These are phyloP conservation scores for Dilophus febrilis DNA, from an alignment of 2,888 invertebrate genomes.

Conservation along the genomic window DNA sequence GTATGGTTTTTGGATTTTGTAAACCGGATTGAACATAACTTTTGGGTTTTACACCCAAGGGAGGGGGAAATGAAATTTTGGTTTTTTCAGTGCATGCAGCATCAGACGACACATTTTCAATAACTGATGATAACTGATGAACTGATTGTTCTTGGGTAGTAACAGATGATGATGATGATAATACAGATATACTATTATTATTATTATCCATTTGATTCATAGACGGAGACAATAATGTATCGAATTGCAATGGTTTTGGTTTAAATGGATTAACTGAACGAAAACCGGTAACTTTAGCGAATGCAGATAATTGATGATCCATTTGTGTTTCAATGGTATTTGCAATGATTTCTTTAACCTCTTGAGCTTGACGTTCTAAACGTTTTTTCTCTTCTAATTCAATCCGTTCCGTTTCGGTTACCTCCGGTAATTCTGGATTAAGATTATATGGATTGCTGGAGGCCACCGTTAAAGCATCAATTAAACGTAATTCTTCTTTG, in stretches of 20 bases:
- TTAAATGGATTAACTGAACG: conserved; percentile 23
- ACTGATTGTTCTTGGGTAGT: background rate
- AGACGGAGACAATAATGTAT: conserved; percentile 1
- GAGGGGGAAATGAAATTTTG: conserved; percentile 4
- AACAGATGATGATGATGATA: background rate
- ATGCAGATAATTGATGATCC: conserved; percentile 22
- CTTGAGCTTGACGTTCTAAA: background rate
- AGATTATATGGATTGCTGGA: conserved; percentile 43
- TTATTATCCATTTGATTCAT: background rate
- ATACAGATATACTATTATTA: background rate
- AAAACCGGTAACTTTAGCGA: conserved; percentile 21
- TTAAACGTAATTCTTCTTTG: conserved; percentile 33
- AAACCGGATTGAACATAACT: conserved; percentile 32
- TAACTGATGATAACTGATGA: conserved; percentile 10
- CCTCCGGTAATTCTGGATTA: conserved; percentile 23
- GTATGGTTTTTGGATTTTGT: conserved; percentile 44
- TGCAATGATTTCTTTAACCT: conserved; percentile 1
- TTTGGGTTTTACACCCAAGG: conserved; percentile 18
- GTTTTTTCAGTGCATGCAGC: conserved; percentile 20
- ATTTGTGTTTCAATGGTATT: conserved; percentile 4
- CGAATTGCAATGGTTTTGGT: conserved; percentile 14
- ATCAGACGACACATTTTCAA: conserved; percentile 25
- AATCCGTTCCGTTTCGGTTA: conserved; percentile 16
- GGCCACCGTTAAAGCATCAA: conserved; percentile 44
- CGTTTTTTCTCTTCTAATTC: background rate